Evolutionary conservation across 2,888 invertebrate species (phyloP).

Genomic region (Boloria euphrosyne): DNA sequence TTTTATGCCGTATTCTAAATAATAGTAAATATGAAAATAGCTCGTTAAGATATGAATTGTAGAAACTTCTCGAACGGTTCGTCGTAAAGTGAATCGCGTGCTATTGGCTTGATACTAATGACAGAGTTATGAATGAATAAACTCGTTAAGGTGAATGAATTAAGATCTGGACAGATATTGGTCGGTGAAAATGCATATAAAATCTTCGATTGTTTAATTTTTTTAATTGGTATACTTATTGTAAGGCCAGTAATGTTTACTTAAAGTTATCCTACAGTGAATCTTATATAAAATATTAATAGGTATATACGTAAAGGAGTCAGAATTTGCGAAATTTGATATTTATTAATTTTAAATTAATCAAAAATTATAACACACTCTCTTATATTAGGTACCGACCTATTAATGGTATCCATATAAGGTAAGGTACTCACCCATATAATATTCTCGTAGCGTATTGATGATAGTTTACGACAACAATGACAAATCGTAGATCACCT

Average conservation of each 20-base stretch:
- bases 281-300: no score
- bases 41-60: conserved; percentile 16
- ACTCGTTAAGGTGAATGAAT: conserved; percentile 30
- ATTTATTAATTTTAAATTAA: no score
- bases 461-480: conserved; percentile 13
- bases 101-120: conserved; percentile 27
- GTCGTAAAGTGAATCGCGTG: conserved; percentile 24
- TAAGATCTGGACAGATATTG: conserved; percentile 20
- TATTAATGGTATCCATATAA: no score
- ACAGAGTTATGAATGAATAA: conserved; percentile 29
- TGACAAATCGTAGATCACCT: conserved; percentile 23
- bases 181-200: conserved; percentile 16
- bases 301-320: no score
- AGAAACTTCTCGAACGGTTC: conserved; percentile 15
- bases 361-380: no score
- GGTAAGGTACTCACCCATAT: not conserved
- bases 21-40: conserved; percentile 21
- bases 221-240: not conserved
- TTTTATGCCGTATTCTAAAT: conserved; percentile 11
- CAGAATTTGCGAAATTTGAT: no score
- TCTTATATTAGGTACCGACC: no score
- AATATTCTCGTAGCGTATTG: conserved; percentile 6
- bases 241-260: no score
- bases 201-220: conserved; percentile 2
- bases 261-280: not conserved